phyloP scores from a whole-genome alignment of 2,888 invertebrate genomes.

The Pristionchus exspectatus region DNA sequence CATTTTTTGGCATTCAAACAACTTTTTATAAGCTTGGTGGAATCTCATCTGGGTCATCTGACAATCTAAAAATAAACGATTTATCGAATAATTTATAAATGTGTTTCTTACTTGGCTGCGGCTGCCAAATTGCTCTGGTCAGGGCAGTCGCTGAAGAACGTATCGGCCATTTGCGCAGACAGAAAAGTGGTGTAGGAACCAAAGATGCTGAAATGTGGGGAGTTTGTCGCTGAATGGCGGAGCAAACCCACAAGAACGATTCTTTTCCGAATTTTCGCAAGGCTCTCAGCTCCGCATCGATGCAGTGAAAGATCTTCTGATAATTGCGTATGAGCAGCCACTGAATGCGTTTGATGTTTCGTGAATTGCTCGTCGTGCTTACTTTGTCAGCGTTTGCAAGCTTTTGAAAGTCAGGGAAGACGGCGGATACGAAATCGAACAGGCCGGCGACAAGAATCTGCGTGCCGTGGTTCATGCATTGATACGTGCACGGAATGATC shows the following conservation, averaged over 20 bases:
- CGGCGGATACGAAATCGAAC: not conserved
- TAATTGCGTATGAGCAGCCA: conserved; percentile 6
- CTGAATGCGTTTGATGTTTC: too few species aligned
- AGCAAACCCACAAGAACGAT: not conserved
- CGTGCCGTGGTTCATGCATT: not conserved
- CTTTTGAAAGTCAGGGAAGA: not conserved
- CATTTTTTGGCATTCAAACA: too few species aligned
- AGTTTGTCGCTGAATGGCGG: too few species aligned
- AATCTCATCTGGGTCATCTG: too few species aligned
- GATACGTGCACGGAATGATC: conserved; percentile 25
- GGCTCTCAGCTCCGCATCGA: not conserved
- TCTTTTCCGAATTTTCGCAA: not conserved
- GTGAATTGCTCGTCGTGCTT: too few species aligned
- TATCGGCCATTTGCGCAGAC: not conserved
- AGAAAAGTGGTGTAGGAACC: not conserved
- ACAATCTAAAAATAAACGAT: too few species aligned
- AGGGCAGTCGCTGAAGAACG: not conserved
- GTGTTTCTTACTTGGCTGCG: not conserved
- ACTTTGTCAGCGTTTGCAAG: not conserved
- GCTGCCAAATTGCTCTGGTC: not conserved
- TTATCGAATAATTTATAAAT: too few species aligned
- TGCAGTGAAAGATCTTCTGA: conserved; percentile 11
- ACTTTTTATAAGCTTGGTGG: too few species aligned
- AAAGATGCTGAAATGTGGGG: not conserved
- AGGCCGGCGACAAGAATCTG: not conserved